Conservation (phyloP, 2,888 invertebrate genomes). For the Watsonalla binaria region DNA sequence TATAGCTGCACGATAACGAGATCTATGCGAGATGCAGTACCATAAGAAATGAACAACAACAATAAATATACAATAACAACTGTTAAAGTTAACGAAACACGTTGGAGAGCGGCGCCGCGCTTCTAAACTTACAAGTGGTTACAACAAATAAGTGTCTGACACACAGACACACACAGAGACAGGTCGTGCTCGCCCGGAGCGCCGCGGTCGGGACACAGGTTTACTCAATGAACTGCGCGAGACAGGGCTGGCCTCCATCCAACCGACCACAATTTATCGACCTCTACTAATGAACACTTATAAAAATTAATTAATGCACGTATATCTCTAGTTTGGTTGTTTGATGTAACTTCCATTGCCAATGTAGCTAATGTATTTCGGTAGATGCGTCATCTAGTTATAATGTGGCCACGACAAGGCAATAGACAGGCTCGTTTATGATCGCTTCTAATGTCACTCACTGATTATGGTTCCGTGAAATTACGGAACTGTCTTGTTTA, state of each 20-base stretch:
- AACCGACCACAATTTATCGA: background rate
- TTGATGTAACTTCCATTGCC: constrained; percentile 31
- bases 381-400: constrained; percentile 61
- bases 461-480: constrained; percentile 34
- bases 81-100: constrained; percentile 55
- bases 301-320: background rate
- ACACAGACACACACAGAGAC: constrained; percentile 23
- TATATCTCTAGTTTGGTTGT: constrained; percentile 3
- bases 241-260: constrained; percentile 28
- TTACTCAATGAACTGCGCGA: constrained; percentile 65
- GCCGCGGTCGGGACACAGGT: constrained; percentile 46
- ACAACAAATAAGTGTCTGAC: constrained; percentile 41
- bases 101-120: constrained; percentile 45
- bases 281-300: constrained; percentile 1
- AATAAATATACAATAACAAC: constrained; percentile 55
- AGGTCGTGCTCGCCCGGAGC: constrained; percentile 43
- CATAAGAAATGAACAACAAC: constrained; percentile 32
- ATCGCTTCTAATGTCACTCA: constrained; percentile 42
- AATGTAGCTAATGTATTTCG: constrained; percentile 44
- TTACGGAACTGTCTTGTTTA: background rate
- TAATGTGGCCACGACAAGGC: constrained; percentile 47
- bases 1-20: background rate
- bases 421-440: constrained; percentile 45
- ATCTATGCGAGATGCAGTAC: constrained; percentile 19
- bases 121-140: constrained; percentile 50